These are phyloP conservation scores for Diplolepis rosae DNA, from an alignment of 2,888 invertebrate species.

Conservation along the genomic window DNA sequence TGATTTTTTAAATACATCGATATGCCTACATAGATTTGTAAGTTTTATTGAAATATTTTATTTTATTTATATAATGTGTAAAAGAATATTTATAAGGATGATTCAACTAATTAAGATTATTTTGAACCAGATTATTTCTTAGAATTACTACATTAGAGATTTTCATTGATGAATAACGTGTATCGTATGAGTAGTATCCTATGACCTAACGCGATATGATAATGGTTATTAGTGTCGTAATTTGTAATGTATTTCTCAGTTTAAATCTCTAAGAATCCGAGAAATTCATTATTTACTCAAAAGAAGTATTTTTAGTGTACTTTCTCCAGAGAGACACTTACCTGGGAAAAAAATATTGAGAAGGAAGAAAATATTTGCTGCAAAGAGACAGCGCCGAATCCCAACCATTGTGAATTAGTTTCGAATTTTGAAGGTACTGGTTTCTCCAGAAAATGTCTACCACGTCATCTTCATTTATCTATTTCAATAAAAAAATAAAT, in stretches of 20 bases:
- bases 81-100: no score
- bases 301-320: background rate
- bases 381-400: conserved; percentile 18
- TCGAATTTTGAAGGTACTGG: background rate
- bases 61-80: background rate
- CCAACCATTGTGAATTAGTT: conserved; percentile 21
- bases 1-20: background rate
- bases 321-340: background rate
- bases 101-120: background rate
- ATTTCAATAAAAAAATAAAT: background rate
- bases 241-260: conserved; percentile 22
- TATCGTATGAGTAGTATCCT: conserved; percentile 1
- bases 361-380: conserved; percentile 17
- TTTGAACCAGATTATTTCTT: background rate
- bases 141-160: background rate
- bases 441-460: conserved; percentile 14
- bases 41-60: background rate
- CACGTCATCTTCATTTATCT: conserved; percentile 29
- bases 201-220: conserved; percentile 18
- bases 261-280: conserved; percentile 12
- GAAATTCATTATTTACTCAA: background rate
- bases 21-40: background rate
- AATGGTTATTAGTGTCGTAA: conserved; percentile 3
- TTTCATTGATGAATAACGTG: background rate
- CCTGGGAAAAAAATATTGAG: conserved; percentile 5